These are phyloP conservation scores for Zaprionus camerounensis DNA, from an alignment of 1,140 invertebrate species.

Conservation along the genomic window DNA sequence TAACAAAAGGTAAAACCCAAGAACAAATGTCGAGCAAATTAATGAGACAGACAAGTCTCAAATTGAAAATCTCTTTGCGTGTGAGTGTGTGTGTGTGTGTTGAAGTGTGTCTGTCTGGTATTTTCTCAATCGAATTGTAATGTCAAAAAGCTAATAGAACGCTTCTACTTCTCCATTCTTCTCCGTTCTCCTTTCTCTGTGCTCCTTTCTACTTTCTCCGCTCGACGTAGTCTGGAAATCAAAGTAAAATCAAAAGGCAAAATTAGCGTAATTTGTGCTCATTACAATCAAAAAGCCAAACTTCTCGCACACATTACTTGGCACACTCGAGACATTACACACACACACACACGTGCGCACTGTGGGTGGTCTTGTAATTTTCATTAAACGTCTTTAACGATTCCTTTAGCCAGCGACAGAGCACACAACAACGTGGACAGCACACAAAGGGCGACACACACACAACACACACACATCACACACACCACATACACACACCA, in stretches of 20 bases:
- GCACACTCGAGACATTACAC: constrained; percentile 8
- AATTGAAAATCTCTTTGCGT: not conserved
- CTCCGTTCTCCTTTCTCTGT: not conserved
- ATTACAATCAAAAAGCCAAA: constrained; percentile 60
- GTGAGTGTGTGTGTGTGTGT: constrained; percentile 16
- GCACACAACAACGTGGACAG: constrained; percentile 12
- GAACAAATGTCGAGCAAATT: constrained; percentile 1
- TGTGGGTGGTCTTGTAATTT: constrained; percentile 46
- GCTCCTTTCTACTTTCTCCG: not conserved
- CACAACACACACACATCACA: not conserved
- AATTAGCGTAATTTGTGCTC: constrained; percentile 70
- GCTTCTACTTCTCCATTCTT: constrained; percentile 7
- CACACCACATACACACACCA: not conserved
- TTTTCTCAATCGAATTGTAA: constrained; percentile 53
- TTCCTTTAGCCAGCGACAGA: constrained; percentile 23
- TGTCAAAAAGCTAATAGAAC: constrained; percentile 35
- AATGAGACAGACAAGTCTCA: constrained; percentile 15
- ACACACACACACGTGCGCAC: constrained; percentile 14
- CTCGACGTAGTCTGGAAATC: constrained; percentile 1
- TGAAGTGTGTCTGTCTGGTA: constrained; percentile 6
- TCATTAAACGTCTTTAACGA: constrained; percentile 47
- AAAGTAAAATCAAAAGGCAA: constrained; percentile 29
- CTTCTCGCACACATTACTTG: not conserved
- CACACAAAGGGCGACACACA: not conserved
- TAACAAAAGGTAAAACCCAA: constrained; percentile 64